A percentile compares a stretch with the other conserved stretches of the same genome.
Conservation (phyloP, 2,888 invertebrate genomes). For the Caenorhabditis plicata region DNA sequence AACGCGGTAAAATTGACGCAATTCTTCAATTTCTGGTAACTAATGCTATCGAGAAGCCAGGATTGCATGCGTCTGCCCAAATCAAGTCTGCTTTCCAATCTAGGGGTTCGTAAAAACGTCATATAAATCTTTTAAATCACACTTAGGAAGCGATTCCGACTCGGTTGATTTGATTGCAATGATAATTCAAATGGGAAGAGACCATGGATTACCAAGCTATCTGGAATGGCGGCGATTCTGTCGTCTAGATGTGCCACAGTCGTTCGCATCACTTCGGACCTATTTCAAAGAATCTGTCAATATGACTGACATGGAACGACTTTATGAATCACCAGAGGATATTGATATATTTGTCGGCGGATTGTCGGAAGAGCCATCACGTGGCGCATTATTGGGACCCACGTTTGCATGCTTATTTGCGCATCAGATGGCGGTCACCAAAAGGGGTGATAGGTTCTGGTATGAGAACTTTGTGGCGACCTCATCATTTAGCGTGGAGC, state of each 20-base stretch:
- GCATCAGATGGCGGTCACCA: constrained; percentile 56
- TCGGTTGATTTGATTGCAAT: constrained; percentile 54
- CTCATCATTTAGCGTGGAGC: constrained; percentile 60
- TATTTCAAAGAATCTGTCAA: constrained; percentile 32
- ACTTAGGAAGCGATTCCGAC: constrained; percentile 17
- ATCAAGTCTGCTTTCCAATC: constrained; percentile 51
- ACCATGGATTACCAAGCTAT: constrained; percentile 61
- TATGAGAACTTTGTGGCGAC: constrained; percentile 66
- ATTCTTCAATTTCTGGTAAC: constrained; percentile 52
- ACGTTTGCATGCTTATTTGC: constrained; percentile 64
- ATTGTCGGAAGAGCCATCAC: constrained; percentile 60
- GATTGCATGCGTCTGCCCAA: constrained; percentile 48
- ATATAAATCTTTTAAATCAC: neutral
- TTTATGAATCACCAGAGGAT: constrained; percentile 54
- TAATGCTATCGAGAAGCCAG: constrained; percentile 48
- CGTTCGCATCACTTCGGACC: constrained; percentile 32
- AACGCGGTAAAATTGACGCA: constrained; percentile 31
- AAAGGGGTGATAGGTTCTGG: constrained; percentile 63
- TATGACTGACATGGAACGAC: constrained; percentile 22
- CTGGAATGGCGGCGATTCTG: constrained; percentile 56
- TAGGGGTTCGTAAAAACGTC: neutral
- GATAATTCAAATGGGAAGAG: constrained; percentile 58
- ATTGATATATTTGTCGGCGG: constrained; percentile 64
- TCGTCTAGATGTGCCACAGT: constrained; percentile 42
- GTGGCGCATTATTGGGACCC: constrained; percentile 60